Conservation (phyloP, 2,113 vertebrate species). For the Monarcha castaneiventris region DNA sequence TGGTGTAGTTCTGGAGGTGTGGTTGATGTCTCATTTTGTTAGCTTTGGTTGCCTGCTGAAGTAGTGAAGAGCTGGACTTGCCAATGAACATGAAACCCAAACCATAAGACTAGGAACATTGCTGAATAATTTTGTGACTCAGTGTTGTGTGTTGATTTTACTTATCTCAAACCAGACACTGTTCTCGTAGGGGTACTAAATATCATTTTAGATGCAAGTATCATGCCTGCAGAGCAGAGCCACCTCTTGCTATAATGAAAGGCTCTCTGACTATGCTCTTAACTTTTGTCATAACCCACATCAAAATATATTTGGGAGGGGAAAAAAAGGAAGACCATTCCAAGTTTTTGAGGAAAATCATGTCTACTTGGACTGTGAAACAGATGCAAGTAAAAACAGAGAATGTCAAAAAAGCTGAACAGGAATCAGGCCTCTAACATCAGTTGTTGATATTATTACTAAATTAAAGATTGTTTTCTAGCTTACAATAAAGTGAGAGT, state of each 20-base stretch:
- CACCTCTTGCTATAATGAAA: accelerated
- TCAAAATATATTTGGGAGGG: neutral
- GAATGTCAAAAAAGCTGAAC: neutral
- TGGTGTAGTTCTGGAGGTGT: neutral
- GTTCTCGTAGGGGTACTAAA: neutral
- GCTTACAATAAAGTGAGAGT: neutral
- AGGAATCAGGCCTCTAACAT: neutral
- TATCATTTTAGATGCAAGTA: neutral
- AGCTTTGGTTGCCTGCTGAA: neutral
- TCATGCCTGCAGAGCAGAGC: neutral
- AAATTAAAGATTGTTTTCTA: neutral
- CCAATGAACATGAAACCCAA: neutral
- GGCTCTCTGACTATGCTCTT: neutral
- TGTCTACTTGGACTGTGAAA: neutral
- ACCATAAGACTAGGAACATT: neutral
- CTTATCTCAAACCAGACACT: neutral
- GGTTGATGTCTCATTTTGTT: neutral
- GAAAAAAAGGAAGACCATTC: neutral
- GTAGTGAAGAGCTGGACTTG: neutral
- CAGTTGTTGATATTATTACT: neutral
- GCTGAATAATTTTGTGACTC: neutral
- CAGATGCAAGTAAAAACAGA: neutral
- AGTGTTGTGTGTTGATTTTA: neutral
- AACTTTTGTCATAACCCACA: neutral
- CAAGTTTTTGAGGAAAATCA: neutral